phyloP scores from a whole-genome alignment of 2,113 vertebrate species.

The Oxyruncus cristatus region DNA sequence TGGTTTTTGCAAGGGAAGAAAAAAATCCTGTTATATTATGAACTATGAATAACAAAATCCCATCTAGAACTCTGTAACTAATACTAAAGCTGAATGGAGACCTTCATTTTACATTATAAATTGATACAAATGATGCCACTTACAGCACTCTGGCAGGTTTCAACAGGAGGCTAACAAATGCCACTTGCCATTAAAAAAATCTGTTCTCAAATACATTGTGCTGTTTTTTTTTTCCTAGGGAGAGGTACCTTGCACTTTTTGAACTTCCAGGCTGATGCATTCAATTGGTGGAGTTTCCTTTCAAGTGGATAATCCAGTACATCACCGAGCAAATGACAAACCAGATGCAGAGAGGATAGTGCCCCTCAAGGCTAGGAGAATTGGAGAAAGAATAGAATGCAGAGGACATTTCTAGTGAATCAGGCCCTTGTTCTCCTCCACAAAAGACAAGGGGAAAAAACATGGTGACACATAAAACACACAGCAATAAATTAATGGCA shows the following conservation, averaged over 20 bases:
- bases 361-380: neutral
- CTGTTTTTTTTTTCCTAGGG: neutral
- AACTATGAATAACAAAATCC: neutral
- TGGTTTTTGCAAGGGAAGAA: neutral
- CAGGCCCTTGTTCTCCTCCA: neutral
- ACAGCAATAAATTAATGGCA: conserved; percentile 42
- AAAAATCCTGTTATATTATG: neutral
- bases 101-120: neutral
- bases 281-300: neutral
- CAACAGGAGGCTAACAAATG: conserved; percentile 16
- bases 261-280: neutral
- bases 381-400: neutral
- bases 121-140: neutral
- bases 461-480: conserved; percentile 16
- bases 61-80: neutral
- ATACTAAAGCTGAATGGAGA: neutral
- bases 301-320: neutral
- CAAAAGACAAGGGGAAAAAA: neutral
- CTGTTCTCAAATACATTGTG: neutral
- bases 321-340: neutral
- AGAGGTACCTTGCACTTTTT: conserved; percentile 1
- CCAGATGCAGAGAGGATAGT: conserved; percentile 7
- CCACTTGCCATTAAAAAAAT: conserved; percentile 17
- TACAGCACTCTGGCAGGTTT: neutral
- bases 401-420: neutral